These are phyloP conservation scores for Drosophila parthenogenetica DNA, from an alignment of 2,888 invertebrate species.

Conservation along the genomic window DNA sequence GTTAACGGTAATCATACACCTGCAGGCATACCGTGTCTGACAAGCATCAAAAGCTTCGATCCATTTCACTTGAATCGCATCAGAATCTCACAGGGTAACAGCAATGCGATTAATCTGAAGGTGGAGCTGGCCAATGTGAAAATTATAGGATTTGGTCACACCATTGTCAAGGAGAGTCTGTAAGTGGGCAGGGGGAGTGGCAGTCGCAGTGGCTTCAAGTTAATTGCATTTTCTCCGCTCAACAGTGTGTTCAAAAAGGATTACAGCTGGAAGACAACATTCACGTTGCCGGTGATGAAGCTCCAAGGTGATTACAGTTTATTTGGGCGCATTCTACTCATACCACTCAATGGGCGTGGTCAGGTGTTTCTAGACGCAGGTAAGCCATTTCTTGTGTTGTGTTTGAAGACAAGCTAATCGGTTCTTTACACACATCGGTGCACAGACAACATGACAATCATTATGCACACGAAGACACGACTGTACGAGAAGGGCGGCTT, in stretches of 20 bases:
- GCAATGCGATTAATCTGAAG: slow-evolving; percentile 90
- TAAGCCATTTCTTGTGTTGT: slow-evolving; percentile 82
- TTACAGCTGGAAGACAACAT: slow-evolving; percentile 89
- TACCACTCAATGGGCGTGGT: slow-evolving; percentile 89
- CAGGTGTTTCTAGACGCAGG: slow-evolving; percentile 90
- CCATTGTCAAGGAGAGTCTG: slow-evolving; percentile 88
- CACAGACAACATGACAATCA: slow-evolving; percentile 88
- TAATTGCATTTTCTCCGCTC: slow-evolving; percentile 10
- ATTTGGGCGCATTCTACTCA: slow-evolving; percentile 89
- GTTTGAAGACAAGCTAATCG: background rate
- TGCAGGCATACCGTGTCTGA: slow-evolving; percentile 83
- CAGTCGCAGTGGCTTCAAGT: background rate
- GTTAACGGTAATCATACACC: slow-evolving; percentile 5
- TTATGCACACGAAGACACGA: slow-evolving; percentile 88
- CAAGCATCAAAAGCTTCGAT: slow-evolving; percentile 88
- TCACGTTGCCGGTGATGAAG: slow-evolving; percentile 88
- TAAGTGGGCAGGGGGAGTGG: slow-evolving; percentile 77
- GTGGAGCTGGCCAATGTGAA: slow-evolving; percentile 89
- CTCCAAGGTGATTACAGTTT: slow-evolving; percentile 90
- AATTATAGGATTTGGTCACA: slow-evolving; percentile 89
- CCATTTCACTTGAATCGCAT: slow-evolving; percentile 89
- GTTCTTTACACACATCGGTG: background rate
- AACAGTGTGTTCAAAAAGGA: slow-evolving; percentile 89
- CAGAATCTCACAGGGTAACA: slow-evolving; percentile 89
- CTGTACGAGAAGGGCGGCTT: slow-evolving; percentile 88